Evolutionary conservation across 2,797 vertebrate genomes (phyloP).

Genomic region (Helostoma temminkii): DNA sequence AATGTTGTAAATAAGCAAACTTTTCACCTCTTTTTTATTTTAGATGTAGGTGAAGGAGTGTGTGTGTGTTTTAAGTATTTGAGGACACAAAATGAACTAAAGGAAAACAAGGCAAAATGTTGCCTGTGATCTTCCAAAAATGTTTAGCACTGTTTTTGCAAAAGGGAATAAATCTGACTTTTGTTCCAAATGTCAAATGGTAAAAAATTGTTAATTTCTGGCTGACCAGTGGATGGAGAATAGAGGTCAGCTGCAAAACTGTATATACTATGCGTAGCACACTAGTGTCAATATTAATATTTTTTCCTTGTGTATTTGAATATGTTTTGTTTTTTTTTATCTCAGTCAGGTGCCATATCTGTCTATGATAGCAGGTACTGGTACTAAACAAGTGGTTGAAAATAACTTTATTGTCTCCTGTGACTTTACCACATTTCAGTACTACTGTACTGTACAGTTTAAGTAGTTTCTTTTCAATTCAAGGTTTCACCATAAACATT

Average conservation of each 20-base stretch:
- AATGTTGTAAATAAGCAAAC: conserved; percentile 12
- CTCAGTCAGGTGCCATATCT: too few relatives aligned
- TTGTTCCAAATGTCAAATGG: conserved; percentile 10
- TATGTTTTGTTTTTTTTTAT: too few relatives aligned
- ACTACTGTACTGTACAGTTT: too few relatives aligned
- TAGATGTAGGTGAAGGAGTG: conserved; percentile 16
- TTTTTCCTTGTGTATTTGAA: neutral
- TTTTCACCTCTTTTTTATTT: conserved; percentile 22
- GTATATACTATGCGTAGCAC: conserved; percentile 13
- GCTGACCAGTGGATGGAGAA: neutral
- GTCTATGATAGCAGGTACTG: too few relatives aligned
- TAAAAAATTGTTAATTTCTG: neutral
- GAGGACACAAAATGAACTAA: neutral
- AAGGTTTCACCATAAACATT: too few relatives aligned
- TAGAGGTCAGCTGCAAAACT: conserved; percentile 22
- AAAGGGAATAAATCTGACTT: conserved; percentile 4
- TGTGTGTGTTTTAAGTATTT: neutral
- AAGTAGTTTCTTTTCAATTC: too few relatives aligned
- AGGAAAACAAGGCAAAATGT: conserved; percentile 8
- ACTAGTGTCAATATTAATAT: neutral
- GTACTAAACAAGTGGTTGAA: too few relatives aligned
- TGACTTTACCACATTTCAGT: too few relatives aligned
- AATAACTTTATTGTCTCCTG: too few relatives aligned
- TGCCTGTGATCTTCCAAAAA: neutral
- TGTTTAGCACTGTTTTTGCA: neutral